Conservation (phyloP, 2,113 vertebrate species). For the Excalfactoria chinensis region DNA sequence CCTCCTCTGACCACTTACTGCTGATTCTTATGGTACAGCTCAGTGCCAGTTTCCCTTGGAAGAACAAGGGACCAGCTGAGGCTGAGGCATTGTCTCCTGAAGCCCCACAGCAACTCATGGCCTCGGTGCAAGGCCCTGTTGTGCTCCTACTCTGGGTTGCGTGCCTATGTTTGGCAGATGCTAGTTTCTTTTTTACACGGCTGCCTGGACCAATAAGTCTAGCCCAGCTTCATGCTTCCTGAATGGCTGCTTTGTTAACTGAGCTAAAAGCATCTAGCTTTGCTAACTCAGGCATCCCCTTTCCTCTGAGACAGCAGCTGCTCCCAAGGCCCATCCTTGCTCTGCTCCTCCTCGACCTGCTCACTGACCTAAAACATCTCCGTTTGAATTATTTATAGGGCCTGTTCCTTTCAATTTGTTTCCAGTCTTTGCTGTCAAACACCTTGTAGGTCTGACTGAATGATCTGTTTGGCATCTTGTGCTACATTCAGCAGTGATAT, state of each 20-base stretch:
- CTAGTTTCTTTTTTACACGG: neutral
- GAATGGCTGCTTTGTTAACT: neutral
- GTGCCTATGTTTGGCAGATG: neutral
- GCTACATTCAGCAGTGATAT: neutral
- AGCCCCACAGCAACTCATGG: neutral
- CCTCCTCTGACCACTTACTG: neutral
- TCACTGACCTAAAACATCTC: neutral
- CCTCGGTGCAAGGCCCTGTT: accelerated
- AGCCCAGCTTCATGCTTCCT: neutral
- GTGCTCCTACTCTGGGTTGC: accelerated
- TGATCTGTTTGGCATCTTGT: neutral
- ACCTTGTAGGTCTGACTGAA: neutral
- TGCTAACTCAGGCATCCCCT: neutral
- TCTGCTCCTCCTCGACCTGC: neutral
- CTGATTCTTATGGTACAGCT: too few species aligned
- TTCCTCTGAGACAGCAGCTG: accelerated
- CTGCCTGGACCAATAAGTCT: conserved; percentile 20
- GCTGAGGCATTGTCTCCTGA: neutral
- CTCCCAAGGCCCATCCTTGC: neutral
- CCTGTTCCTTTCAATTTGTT: conserved; percentile 32
- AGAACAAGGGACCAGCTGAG: neutral
- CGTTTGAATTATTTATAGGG: conserved; percentile 26
- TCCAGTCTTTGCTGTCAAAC: conserved; percentile 7
- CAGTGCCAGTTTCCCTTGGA: neutral
- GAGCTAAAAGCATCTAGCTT: neutral